Evolutionary conservation across 2,113 vertebrate species (phyloP).

Genomic region (Lontra canadensis): DNA sequence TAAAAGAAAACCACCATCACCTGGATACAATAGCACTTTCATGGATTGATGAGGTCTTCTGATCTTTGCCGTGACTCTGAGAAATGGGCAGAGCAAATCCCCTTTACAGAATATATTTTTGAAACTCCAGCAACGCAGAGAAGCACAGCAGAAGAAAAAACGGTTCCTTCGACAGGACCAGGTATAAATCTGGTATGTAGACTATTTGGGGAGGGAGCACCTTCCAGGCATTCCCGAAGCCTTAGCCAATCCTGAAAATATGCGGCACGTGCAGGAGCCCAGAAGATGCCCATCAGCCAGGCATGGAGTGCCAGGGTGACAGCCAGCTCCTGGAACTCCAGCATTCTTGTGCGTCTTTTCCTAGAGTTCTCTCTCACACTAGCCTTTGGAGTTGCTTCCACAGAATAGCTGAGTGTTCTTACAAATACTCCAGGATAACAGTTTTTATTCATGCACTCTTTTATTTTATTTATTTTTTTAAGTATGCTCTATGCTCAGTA

Average conservation of each 20-base stretch:
- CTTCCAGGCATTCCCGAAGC: conserved; percentile 47
- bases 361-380: background rate
- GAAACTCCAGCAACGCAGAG: conserved; percentile 1
- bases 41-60: background rate
- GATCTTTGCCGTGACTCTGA: background rate
- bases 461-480: background rate
- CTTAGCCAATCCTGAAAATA: conserved; percentile 43
- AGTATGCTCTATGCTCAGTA: background rate
- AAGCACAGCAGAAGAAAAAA: background rate
- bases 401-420: background rate
- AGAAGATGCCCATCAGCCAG: conserved; percentile 22
- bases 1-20: conserved; percentile 18
- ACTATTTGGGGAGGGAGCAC: conserved; percentile 1
- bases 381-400: background rate
- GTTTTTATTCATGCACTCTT: background rate
- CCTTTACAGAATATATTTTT: background rate
- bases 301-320: background rate
- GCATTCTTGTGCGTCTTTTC: background rate
- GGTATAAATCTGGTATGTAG: background rate
- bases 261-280: background rate
- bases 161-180: background rate
- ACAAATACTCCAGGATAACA: background rate
- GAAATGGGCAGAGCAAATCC: background rate
- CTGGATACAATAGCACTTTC: background rate
- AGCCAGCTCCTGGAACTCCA: background rate